Conservation (phyloP, 2,797 vertebrate species). For the Takifugu ocellatus region DNA sequence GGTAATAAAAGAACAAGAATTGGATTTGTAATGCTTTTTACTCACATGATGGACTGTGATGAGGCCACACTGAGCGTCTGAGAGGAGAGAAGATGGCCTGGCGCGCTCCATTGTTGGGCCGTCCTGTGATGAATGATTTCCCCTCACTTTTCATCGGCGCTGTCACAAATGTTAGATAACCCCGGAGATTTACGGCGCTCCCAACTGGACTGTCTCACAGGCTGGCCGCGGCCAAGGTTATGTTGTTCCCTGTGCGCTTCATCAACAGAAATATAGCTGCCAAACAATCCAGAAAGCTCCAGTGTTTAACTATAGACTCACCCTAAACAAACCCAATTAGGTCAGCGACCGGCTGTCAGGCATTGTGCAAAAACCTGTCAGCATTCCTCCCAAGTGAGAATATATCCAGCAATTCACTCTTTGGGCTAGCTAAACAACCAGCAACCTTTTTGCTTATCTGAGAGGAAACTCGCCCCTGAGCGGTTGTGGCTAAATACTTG, state of each 20-base stretch:
- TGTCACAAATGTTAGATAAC: constrained; percentile 68
- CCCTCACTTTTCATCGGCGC: constrained; percentile 46
- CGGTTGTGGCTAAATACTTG: constrained; percentile 28
- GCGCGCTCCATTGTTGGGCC: constrained; percentile 52
- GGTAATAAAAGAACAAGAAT: constrained; percentile 43
- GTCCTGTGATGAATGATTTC: constrained; percentile 65
- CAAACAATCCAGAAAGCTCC: constrained; percentile 47
- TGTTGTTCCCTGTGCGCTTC: constrained; percentile 54
- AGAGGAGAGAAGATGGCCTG: constrained; percentile 51
- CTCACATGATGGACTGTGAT: constrained; percentile 54
- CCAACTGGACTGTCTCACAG: constrained; percentile 37
- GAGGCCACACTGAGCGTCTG: constrained; percentile 36
- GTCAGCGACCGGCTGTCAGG: constrained; percentile 56
- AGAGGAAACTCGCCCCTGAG: constrained; percentile 28
- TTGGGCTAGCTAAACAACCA: constrained; percentile 45
- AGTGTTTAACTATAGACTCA: constrained; percentile 60
- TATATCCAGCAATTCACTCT: constrained; percentile 37
- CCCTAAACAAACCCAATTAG: constrained; percentile 61
- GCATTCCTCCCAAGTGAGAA: constrained; percentile 54
- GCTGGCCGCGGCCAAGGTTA: constrained; percentile 44
- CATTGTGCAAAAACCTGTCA: constrained; percentile 45
- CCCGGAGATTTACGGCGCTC: constrained; percentile 58
- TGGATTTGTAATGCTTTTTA: constrained; percentile 51
- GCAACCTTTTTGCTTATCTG: constrained; percentile 45
- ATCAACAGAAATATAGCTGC: constrained; percentile 59